Percentiles rank a stretch among this genome's conserved stretches.
These are phyloP conservation scores for Microctenopoma steveboyesi DNA, from an alignment of 2,797 vertebrate species.

Conservation along the genomic window DNA sequence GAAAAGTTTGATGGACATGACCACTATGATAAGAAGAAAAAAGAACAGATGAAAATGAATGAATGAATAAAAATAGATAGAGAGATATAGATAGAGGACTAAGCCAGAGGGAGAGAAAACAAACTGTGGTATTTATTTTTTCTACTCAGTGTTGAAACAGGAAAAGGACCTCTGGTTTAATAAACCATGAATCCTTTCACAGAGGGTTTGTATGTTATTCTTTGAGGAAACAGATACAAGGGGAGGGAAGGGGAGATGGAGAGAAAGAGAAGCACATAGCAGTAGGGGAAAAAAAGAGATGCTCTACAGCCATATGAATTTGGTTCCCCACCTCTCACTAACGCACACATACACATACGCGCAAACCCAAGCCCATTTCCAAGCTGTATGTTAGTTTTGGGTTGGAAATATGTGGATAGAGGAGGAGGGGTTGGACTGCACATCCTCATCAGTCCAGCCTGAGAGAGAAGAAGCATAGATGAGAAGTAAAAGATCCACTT, in stretches of 20 bases:
- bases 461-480: conserved; percentile 57
- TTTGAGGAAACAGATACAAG: conserved; percentile 79
- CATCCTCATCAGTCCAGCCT: conserved; percentile 61
- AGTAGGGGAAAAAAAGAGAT: conserved; percentile 52
- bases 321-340: conserved; percentile 28
- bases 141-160: conserved; percentile 88
- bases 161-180: conserved; percentile 90
- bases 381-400: conserved; percentile 82
- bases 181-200: conserved; percentile 94
- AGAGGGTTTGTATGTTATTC: conserved; percentile 90
- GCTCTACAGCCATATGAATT: conserved; percentile 70
- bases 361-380: conserved; percentile 72
- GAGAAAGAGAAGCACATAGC: conserved; percentile 52
- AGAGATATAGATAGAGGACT: conserved; percentile 65
- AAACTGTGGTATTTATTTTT: conserved; percentile 90
- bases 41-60: not conserved
- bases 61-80: conserved; percentile 71
- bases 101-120: conserved; percentile 79
- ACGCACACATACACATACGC: conserved; percentile 25
- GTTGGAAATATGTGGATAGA: conserved; percentile 68
- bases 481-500: conserved; percentile 72
- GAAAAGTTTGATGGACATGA: conserved; percentile 54
- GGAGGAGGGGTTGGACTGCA: conserved; percentile 60
- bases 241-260: conserved; percentile 54
- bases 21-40: conserved; percentile 14